Base-by-base conservation (phyloP, 2,888 invertebrate species). In the Parochlus steinenii region DNA sequence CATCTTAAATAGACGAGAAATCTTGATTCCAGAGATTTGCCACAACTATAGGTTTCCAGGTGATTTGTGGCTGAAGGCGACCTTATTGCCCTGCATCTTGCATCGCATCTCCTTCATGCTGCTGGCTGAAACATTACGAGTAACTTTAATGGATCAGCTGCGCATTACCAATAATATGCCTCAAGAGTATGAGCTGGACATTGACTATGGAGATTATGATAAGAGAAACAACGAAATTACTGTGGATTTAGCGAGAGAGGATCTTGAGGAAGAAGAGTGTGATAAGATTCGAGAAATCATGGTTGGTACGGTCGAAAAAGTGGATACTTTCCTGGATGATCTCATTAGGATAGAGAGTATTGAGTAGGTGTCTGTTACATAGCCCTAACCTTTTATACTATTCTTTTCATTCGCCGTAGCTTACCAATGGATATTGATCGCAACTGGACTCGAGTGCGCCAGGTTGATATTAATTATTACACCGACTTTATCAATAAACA, bases 1-100 rank as follows among this genome's bases (percentile, higher is more conserved):
- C 40, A 49, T 50, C 2, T 56, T 54, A 24, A 50, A 46, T 11
- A 63, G 67, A 40, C 58, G 63, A 1, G 74, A 82, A 44, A 67
- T 77, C 38, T 67, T 95, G 28, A 69, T 95, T 10, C 90, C 95
- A 0, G 97, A 98, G 57, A 64, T 90, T 42, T 85, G 89, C 50
- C 67, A 73, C 17, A 71, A 67, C 47, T 73, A 74, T 42, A 62
- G 65, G 1, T 81, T 71, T 50, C 79, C 83, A 0, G 68, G 74
- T 12, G 61, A 75, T 8, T 62, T 90, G 40, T 93, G 90, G 85
- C 63, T 81, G 15, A 89, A 93, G 56, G 77, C 83, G 0, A 70
- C 74, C 2, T 67, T 81, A 35, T 51, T 98, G 37, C 95, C 97
- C 0, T 77, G 82, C 14, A 69, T 92, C 38, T 50, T 95, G 19